Base-by-base conservation (phyloP, 2,113 vertebrate genomes). In the Muscicapa adusta region DNA sequence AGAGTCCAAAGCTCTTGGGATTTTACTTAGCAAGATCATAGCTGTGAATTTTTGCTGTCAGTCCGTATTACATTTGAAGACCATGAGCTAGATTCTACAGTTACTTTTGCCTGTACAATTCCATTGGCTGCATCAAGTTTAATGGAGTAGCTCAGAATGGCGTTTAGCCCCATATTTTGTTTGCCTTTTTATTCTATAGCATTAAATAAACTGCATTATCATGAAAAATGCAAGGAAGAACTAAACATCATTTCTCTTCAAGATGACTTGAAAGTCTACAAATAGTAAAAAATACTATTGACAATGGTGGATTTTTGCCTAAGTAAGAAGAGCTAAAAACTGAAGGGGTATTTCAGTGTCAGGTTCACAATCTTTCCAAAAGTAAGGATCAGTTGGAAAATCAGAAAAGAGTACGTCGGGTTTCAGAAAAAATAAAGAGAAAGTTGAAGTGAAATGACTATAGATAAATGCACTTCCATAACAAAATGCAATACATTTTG, bases 1-100 rank as follows among this genome's bases (percentile, higher is more conserved):
- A 76, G 93, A 96, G 96, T 96, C 96, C 96, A 97, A 97, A 97
- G 95, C 76, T 84, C 53, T 47, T 74, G 68, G 68, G 40, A 71
- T 96, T 94, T 96, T 89, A 25, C 31, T 88, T 80, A 90, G 70
- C 42, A 67, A 68, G 74, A 50, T 79, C 50, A 38, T 54, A 88
- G 90, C 87, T 95, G 83, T 92, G 85, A 78, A 91, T 89, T 96
- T 96, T 87, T 95, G 62, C 95, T 94, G 86, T 74, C n/a, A 45
- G 72, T 90, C 91, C 89, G 22, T 65, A 61, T 89, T 87, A 85
- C 76, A 50, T 94, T 91, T 86, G 65, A 88, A 81, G 53, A 70
- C 70, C 66, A 8, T 5, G 50, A 93, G 87, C 84, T 92, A 66
- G 89, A 23, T 78, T 83, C 74, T 68, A 88, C 87, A 61, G 67